Base-by-base conservation (phyloP, 2,888 invertebrate species). In the Mayetiola destructor region DNA sequence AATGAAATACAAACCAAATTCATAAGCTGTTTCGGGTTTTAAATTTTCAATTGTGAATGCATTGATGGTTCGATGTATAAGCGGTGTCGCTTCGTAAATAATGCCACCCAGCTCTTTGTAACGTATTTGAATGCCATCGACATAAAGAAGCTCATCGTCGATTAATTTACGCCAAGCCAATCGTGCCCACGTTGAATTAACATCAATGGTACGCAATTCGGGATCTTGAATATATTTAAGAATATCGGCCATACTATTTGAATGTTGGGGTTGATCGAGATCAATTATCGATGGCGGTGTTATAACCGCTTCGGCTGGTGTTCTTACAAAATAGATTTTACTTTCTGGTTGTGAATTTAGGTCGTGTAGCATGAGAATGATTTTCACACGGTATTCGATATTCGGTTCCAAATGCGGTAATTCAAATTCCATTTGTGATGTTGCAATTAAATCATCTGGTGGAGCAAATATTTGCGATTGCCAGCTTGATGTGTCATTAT, bases 41-140 rank as follows among this genome's bases (percentile, higher is more conserved):
- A 93, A 73, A 62, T 86, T 86, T 63, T 84, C 84, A 57, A 93
- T 77, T 20, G 82, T 81, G 61, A 86, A 89, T 55, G 79, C 78
- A 0, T 85, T 86, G 0, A 90, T 81, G 9, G 89, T 85, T 57
- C 80, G 79, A 68, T 93, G 92, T 32, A 93, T 82, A 23, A 92
- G 69, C 21, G 90, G 88, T 0, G 91, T 88, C 60, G 87, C 87
- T 27, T 84, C 84, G 69, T 88, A 92, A 59, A 89, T 84, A 65
- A 86, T 87, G 35, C 84, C 85, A 58, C 85, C 85, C 9, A 83
- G 78, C 66, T 88, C 86, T 64, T 88, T 87, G 69, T 86, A 92
- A 63, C 89, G 80, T 62, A 93, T 73, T 72, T 91, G 91, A 42
- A 92, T 82, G 1, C 90, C 92, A 66, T 93, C 92, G 58, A 92